Conservation (phyloP, 2,888 invertebrate genomes). For the Pilophorus perplexus region DNA sequence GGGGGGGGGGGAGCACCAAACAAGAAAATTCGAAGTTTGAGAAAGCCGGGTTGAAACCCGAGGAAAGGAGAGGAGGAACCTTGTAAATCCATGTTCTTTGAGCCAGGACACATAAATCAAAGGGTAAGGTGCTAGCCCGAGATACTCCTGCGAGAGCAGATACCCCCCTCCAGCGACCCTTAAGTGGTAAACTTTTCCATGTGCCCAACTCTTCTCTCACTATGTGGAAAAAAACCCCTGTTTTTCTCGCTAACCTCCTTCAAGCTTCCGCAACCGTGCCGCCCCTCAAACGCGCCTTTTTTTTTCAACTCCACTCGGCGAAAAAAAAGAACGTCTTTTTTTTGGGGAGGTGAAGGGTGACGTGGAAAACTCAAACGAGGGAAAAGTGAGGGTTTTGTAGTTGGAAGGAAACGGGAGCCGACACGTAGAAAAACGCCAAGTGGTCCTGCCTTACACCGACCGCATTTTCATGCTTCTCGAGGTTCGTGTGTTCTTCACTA, state of each 20-base stretch:
- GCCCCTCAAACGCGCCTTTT: background rate
- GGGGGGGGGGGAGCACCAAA: too few relatives aligned
- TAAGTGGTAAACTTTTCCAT: slow-evolving; percentile 39
- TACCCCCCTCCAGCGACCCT: slow-evolving; percentile 16
- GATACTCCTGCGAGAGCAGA: slow-evolving; percentile 3
- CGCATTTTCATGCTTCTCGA: too few relatives aligned
- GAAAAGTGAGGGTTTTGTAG: slow-evolving; percentile 5
- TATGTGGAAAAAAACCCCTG: background rate
- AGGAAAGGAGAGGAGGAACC: too few relatives aligned
- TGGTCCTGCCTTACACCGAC: too few relatives aligned
- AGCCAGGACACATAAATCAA: slow-evolving; percentile 38
- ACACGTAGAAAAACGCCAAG: too few relatives aligned
- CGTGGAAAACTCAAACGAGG: background rate
- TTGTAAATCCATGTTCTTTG: slow-evolving; percentile 40
- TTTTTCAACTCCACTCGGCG: too few relatives aligned
- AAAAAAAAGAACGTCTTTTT: too few relatives aligned
- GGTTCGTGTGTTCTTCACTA: too few relatives aligned
- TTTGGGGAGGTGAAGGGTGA: background rate
- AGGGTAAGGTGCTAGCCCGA: slow-evolving; percentile 11
- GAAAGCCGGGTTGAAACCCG: too few relatives aligned
- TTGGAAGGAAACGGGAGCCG: too few relatives aligned
- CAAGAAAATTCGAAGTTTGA: too few relatives aligned
- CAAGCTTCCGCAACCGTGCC: background rate
- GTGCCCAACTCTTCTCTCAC: slow-evolving; percentile 9
- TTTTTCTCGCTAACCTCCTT: background rate